Conservation (phyloP, 2,888 invertebrate species). For the Taphrorychus bicolor region DNA sequence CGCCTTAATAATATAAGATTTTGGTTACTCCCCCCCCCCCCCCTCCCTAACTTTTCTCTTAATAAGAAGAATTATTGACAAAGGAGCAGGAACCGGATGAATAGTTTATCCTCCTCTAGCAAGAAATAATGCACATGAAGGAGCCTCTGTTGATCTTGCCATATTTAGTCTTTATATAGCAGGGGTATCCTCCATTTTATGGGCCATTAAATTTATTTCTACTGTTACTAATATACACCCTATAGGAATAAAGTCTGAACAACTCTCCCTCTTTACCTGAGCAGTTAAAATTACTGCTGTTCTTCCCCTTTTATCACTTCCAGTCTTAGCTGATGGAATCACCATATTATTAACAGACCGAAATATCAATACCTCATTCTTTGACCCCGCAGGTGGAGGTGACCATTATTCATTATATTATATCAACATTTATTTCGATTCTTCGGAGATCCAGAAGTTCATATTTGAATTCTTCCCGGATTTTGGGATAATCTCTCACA, state of each 20-base stretch:
- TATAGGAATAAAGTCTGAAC: conserved; percentile 67
- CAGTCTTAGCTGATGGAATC: no score
- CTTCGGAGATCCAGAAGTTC: conserved; percentile 73
- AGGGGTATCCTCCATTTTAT: conserved; percentile 76
- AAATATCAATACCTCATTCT: conserved; percentile 82
- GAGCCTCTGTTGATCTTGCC: conserved; percentile 75
- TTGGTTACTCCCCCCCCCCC: conserved; percentile 74
- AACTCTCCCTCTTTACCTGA: conserved; percentile 75
- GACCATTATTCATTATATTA: conserved; percentile 81
- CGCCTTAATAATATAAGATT: no score
- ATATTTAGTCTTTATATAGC: conserved; percentile 81
- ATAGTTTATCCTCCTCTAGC: conserved; percentile 63
- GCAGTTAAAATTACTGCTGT: no score
- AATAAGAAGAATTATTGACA: conserved; percentile 70
- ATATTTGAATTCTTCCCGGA: no score
- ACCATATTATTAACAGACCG: conserved; percentile 82
- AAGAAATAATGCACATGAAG: conserved; percentile 68
- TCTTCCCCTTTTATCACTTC: no score
- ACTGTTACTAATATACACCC: conserved; percentile 62
- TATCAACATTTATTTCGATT: conserved; percentile 87
- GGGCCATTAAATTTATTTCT: conserved; percentile 81
- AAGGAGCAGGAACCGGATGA: no score
- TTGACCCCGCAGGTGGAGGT: conserved; percentile 81
- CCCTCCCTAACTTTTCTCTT: conserved; percentile 67
- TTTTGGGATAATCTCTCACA: no score